Conservation (phyloP, 2,797 vertebrate genomes). For the Syngnathus rostellatus region DNA sequence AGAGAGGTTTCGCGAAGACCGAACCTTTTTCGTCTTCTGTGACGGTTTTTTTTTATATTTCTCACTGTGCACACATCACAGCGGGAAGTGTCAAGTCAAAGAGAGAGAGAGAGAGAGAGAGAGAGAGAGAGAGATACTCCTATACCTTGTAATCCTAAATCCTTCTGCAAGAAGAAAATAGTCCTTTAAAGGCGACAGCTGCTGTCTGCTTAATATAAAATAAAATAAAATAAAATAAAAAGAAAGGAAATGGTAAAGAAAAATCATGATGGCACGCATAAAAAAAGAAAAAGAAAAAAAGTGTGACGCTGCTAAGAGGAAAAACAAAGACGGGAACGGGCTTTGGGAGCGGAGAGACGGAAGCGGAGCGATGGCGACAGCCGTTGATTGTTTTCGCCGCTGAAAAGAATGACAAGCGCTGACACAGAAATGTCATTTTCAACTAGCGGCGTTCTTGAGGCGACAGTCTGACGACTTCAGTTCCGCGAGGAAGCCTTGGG, state of each 20-base stretch:
- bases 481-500: not conserved
- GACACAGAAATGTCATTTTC: slow-evolving; percentile 7
- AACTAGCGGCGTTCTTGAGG: not conserved
- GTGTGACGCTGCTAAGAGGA: not conserved
- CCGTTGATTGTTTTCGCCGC: slow-evolving; percentile 1
- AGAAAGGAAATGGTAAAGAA: not conserved
- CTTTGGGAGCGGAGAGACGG: not conserved
- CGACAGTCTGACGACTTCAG: not conserved
- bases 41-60: not conserved
- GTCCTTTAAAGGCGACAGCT: not conserved
- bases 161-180: not conserved
- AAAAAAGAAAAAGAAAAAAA: not conserved
- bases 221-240: not conserved
- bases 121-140: not conserved
- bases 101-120: not conserved
- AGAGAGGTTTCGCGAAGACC: not conserved
- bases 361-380: not conserved
- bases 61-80: not conserved
- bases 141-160: slow-evolving; percentile 4
- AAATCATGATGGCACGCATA: not conserved
- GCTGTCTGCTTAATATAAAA: slow-evolving; percentile 4
- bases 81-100: not conserved
- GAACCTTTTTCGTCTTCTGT: not conserved
- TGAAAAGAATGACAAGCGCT: not conserved
- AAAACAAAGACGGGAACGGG: not conserved